Conservation (phyloP, 2,797 vertebrate genomes). For the Hypotaenidia okinawae region DNA sequence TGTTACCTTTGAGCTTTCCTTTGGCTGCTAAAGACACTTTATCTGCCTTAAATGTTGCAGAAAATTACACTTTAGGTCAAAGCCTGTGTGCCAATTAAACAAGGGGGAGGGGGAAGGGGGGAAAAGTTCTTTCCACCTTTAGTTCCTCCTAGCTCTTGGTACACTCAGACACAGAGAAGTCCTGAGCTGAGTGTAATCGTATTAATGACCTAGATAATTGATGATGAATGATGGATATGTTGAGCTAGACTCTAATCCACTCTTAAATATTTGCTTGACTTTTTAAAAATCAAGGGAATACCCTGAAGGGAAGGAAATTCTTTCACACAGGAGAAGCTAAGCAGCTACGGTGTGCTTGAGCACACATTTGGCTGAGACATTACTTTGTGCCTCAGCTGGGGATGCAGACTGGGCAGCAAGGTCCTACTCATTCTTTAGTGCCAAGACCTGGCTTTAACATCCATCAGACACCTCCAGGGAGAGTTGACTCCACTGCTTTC, state of each 20-base stretch:
- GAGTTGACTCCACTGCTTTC: constrained; percentile 20
- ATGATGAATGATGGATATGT: constrained; percentile 67
- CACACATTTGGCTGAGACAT: constrained; percentile 58
- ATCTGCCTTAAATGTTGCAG: constrained; percentile 76
- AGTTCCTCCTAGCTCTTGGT: constrained; percentile 39
- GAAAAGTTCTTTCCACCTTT: constrained; percentile 45
- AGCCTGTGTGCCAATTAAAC: constrained; percentile 64
- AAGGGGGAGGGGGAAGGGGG: background rate
- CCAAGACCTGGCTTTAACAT: constrained; percentile 29
- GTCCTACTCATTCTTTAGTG: background rate
- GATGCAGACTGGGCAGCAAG: background rate
- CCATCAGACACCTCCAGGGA: constrained; percentile 29
- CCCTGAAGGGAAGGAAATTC: constrained; percentile 60
- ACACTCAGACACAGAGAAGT: constrained; percentile 24
- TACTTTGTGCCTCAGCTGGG: constrained; percentile 9
- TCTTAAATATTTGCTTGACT: constrained; percentile 70
- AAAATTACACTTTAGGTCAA: constrained; percentile 76
- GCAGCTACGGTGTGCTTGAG: background rate
- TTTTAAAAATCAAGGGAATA: constrained; percentile 65
- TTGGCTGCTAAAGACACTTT: constrained; percentile 74
- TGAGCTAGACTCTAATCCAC: constrained; percentile 65
- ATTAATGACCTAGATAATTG: constrained; percentile 69
- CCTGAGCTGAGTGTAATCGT: constrained; percentile 27
- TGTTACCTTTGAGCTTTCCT: constrained; percentile 76
- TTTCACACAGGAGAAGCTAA: constrained; percentile 40